Conservation (phyloP, 2,797 vertebrate species). For the Clarias fuscus region DNA sequence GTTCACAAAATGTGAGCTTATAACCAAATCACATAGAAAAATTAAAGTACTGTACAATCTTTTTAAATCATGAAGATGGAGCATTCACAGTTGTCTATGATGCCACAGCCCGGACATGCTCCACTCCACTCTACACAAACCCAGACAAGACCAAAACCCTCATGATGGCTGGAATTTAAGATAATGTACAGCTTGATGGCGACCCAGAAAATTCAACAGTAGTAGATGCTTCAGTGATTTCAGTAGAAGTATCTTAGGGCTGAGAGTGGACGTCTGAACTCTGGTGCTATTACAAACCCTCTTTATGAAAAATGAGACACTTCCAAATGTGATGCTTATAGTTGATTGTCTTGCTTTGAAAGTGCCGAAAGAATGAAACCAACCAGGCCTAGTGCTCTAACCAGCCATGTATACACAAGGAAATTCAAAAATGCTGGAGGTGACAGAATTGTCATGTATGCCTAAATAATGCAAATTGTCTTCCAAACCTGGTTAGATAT, state of each 20-base stretch:
- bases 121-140: not conserved
- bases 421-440: not conserved
- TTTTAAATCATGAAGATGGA: not conserved
- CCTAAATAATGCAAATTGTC: not conserved
- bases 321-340: not conserved
- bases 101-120: not conserved
- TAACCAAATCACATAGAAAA: not conserved
- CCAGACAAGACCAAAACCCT: not conserved
- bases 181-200: not conserved
- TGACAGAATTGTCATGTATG: not conserved
- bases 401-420: not conserved
- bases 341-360: not conserved
- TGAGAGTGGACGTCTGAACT: not conserved
- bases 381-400: not conserved
- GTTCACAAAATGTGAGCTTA: not conserved
- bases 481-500: not conserved
- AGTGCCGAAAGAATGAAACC: not conserved
- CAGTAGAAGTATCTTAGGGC: not conserved
- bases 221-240: not conserved
- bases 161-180: not conserved
- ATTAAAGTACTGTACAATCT: not conserved
- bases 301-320: not conserved
- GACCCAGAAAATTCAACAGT: not conserved
- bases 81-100: not conserved
- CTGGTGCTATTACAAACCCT: not conserved